Evolutionary conservation across 2,888 invertebrate species (phyloP).

Genomic region (Pegoplata infirma): DNA sequence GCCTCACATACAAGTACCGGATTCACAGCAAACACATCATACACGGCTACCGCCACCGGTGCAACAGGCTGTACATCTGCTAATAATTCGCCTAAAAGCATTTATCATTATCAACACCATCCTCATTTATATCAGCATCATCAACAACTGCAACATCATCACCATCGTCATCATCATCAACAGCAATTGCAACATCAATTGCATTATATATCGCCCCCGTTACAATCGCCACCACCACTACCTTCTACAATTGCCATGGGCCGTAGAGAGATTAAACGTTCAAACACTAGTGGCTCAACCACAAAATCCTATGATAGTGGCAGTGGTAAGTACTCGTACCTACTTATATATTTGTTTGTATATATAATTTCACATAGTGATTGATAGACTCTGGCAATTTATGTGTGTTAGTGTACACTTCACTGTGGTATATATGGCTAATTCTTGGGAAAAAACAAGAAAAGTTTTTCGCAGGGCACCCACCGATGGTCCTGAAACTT

Average conservation of each 20-base stretch:
- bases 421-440: too few species aligned
- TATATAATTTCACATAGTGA: constrained; percentile 21
- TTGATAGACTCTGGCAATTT: too few species aligned
- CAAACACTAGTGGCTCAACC: constrained; percentile 76
- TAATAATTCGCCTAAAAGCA: constrained; percentile 65
- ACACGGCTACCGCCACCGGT: constrained; percentile 60
- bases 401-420: too few species aligned
- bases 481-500: too few species aligned
- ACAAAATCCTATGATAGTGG: constrained; percentile 75
- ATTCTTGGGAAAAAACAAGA: too few species aligned
- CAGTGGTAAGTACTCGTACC: constrained; percentile 76
- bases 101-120: constrained; percentile 59
- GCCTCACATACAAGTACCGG: constrained; percentile 36
- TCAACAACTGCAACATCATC: constrained; percentile 51
- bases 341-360: constrained; percentile 1
- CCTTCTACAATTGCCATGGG: constrained; percentile 71
- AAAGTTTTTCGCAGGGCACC: too few species aligned
- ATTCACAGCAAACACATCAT: constrained; percentile 32
- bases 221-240: constrained; percentile 57
- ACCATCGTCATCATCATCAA: constrained; percentile 56
- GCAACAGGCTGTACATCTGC: constrained; percentile 67
- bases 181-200: constrained; percentile 33
- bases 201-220: constrained; percentile 43
- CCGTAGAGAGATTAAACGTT: constrained; percentile 78
- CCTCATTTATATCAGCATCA: constrained; percentile 57